Base-by-base conservation (phyloP, 2,888 invertebrate species). In the Tenthredo mesomela region DNA sequence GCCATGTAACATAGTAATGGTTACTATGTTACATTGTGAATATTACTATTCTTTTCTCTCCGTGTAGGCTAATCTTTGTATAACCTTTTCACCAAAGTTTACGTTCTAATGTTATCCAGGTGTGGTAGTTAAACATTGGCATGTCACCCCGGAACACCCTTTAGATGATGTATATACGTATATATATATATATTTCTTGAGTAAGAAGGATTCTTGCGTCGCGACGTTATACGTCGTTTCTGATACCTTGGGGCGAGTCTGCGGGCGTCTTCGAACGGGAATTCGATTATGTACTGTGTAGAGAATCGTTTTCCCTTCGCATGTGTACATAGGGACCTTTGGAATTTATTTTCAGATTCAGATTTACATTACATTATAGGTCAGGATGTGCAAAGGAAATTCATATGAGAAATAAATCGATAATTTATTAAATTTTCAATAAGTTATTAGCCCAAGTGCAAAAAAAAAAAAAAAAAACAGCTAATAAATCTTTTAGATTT, bases 211-310 rank as follows among this genome's bases (percentile, higher is more conserved):
- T 61, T 15, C 9, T 21, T 12, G 61, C 40, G 80, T 80, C 58
- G 54, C 50, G 47, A 50, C 77, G 25, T 40, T 3, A 73, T 29
- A 54, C 77, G 77, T 50, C 77, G 77, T 77, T 77, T 29, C 37
- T 25, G 61, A 80, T 80, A 80, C 40, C 80, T 58, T 58, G 7
- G 29, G 29, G n/a, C 54, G 78, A 40, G 43, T 37, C 29, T 18
- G 10, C 54, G 54, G 80, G 37, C 61, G 65, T 80, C 37, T 80
- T 80, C 65, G n/a, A n/a, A 80, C n/a, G 80, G n/a, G 40, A 40
- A 37, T 80, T 80, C 40, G 33, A 61, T 80, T 61, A 58, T 37
- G 33, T 33, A 29, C 50, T 54, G 33, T 29, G 77, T 25, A 54
- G 54, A 50, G 54, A 33, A 40, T 33, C 50, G 29, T 50, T 77